Percentiles rank a stretch among this genome's conserved stretches.
Conservation (phyloP, 2,888 invertebrate genomes). For the Bembecia ichneumoniformis region DNA sequence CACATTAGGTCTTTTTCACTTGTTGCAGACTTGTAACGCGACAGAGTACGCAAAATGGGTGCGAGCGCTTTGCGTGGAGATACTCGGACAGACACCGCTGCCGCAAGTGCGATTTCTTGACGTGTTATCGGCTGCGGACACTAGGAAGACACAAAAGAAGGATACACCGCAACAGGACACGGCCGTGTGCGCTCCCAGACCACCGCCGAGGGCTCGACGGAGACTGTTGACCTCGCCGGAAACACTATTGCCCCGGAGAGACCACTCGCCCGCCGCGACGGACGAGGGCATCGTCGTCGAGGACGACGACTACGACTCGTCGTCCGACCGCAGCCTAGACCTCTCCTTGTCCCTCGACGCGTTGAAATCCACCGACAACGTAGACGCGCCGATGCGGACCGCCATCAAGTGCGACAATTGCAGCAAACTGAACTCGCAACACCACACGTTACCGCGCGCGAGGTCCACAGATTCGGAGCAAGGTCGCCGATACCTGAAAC, state of each 20-base stretch:
- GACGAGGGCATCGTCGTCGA: conserved; percentile 70
- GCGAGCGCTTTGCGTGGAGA: conserved; percentile 80
- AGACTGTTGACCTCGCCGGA: conserved; percentile 52
- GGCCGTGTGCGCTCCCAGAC: conserved; percentile 47
- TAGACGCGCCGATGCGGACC: conserved; percentile 56
- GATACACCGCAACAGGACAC: conserved; percentile 39
- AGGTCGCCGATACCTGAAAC: conserved; percentile 57
- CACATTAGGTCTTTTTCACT: conserved; percentile 8
- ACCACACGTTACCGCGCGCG: conserved; percentile 60
- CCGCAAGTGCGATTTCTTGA: conserved; percentile 81
- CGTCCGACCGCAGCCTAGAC: conserved; percentile 71
- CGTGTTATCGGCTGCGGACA: conserved; percentile 75
- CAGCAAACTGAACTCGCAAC: conserved; percentile 52
- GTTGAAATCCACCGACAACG: conserved; percentile 48
- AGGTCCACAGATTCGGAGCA: conserved; percentile 50
- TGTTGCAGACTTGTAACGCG: conserved; percentile 78
- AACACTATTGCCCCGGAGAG: conserved; percentile 50
- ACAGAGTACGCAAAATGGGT: conserved; percentile 82
- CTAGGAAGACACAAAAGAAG: conserved; percentile 53
- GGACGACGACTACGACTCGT: conserved; percentile 70
- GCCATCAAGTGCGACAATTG: conserved; percentile 63
- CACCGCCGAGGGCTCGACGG: conserved; percentile 60
- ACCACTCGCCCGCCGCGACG: conserved; percentile 64
- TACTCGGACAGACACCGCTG: conserved; percentile 81
- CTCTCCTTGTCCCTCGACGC: conserved; percentile 59